Base-by-base conservation (phyloP, 2,888 invertebrate species). In the Phlogophora meticulosa region DNA sequence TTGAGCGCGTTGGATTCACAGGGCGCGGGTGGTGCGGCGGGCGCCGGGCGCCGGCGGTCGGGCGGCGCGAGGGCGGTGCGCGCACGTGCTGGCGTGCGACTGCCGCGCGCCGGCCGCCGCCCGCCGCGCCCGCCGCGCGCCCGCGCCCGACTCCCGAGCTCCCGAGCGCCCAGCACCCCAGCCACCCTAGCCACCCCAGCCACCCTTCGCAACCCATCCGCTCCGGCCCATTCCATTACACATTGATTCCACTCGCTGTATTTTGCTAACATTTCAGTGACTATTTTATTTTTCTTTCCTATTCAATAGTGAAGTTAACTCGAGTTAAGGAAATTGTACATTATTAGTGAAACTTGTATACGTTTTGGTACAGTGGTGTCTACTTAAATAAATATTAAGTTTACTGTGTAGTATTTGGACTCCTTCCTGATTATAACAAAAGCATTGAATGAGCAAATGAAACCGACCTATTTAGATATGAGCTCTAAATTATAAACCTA, bases 71-170 rank as follows among this genome's bases (percentile, higher is more conserved):
- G 88, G 90, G 91, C 91, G 93, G 86, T 89, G 85, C 91, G 93
- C 93, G 94, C 94, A 92, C 94, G 94, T 92, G 94, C 89, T 89
- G 87, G 92, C 93, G 93, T 88, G 93, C 93, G 90, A 94, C 94
- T 94, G 94, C 93, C 93, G 93, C 90, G 90, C 90, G 83, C 85
- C 85, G 80, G 78, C 80, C 82, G 80, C 76, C 80, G 67, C 76
- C 79, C 76, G 91, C 87, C 87, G 71, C 67, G 88, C 90, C 90
- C 91, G 90, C 88, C 88, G 86, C 85, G 87, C 89, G 89, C 82
- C 85, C 90, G 91, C 90, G 89, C 89, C 91, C 71, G 81, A 65
- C 49, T 72, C 78, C 80, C 69, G 80, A 74, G 82, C 67, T 59
- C 64, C 62, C 73, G 62, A 28, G 43, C 67, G 40, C 55, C 38